A percentile compares a stretch with the other conserved stretches of the same genome.
These are phyloP conservation scores for Passerina amoena DNA, from an alignment of 2,113 vertebrate genomes.

Conservation along the genomic window DNA sequence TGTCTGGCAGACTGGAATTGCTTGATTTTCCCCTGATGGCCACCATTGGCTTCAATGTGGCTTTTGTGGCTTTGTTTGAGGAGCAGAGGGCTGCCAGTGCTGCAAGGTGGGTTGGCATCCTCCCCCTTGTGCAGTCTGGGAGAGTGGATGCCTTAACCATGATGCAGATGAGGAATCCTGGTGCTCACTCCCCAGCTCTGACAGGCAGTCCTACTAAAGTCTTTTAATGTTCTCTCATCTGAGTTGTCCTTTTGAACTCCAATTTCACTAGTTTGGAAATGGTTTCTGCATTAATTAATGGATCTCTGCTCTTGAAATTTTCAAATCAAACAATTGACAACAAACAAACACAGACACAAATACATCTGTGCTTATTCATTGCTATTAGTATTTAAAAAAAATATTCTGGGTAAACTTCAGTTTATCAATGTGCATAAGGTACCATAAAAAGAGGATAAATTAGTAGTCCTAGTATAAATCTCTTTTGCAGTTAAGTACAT, in stretches of 20 bases:
- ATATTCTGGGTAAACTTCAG: not conserved
- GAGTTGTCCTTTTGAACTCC: not conserved
- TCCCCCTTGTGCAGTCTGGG: not conserved
- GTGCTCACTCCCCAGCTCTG: not conserved
- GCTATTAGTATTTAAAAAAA: not conserved
- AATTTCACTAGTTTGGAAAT: not conserved
- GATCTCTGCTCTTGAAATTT: not conserved
- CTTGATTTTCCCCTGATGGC: slow-evolving; percentile 1
- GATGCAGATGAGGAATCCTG: not conserved
- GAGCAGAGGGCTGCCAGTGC: not conserved
- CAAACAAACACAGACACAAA: not conserved
- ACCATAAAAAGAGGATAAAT: not conserved
- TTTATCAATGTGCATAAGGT: not conserved
- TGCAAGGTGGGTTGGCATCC: not conserved
- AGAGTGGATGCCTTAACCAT: not conserved
- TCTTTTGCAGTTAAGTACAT: not conserved
- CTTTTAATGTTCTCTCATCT: not conserved
- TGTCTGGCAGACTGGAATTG: not conserved
- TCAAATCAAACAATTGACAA: not conserved
- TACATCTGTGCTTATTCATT: not conserved
- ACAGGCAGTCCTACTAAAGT: not conserved
- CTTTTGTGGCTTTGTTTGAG: not conserved
- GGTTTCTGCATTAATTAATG: not conserved
- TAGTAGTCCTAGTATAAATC: not conserved
- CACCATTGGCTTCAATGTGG: not conserved